Base-by-base conservation (phyloP, 1,140 invertebrate species). In the Bicyclus anynana region DNA sequence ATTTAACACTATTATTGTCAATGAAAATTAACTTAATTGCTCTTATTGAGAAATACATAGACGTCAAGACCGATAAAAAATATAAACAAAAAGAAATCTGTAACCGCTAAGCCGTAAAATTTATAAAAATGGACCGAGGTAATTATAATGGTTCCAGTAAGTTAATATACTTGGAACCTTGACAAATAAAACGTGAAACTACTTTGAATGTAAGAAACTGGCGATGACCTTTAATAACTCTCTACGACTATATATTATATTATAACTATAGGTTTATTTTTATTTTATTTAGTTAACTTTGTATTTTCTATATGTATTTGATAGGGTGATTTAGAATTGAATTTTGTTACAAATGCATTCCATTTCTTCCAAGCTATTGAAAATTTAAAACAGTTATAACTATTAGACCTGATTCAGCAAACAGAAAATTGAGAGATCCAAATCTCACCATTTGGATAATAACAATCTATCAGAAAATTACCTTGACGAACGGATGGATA, bases 151-250 rank as follows among this genome's bases (percentile, higher is more conserved):
- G 37, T 26, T 52, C 38, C 50, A 52, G 18, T 6, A 14, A 21
- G 21, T 35, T 38, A 51, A 51, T 51, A 52, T 40, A 40, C 33
- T 40, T 35, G 33, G 14, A 52, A 40, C 50, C 50, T 52, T 52
- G 50, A 52, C 50, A 52, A 23, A 26, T 26, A 16, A 40, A 17
- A 18, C 21, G 50, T 52, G 50, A 40, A 40, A 52, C 50, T 14
- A 5, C 37, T 52, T 40, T 27, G 37, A 20, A 33, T 14, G 16
- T 21, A 26, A 26, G 35, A 40, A 18, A 38, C n/a, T n/a, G n/a
- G n/a, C 12, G 16, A 33, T 7, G 3, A 21, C 20, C 20, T 47
- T 26, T 20, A 20, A n/a, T 44, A 20, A 18, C 40, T 44, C 7
- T 47, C 13, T 7, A 47, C 3, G n/a, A n/a, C n/a, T n/a, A n/a